phyloP scores from a whole-genome alignment of 2,888 invertebrate species.

The Autographa pulchrina region DNA sequence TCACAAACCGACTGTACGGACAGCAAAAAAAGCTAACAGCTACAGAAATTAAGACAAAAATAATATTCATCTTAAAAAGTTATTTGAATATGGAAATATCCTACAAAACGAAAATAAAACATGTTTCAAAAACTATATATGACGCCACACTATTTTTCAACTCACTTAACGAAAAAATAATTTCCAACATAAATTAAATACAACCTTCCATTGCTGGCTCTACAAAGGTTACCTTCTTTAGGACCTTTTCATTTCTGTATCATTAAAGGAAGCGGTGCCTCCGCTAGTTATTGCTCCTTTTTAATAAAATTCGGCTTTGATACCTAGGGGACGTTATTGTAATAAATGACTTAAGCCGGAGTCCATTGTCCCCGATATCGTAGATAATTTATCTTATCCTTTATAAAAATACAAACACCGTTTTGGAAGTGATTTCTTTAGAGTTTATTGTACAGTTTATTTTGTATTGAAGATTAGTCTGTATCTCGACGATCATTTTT shows the following conservation, averaged over 20 bases:
- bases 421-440: constrained; percentile 48
- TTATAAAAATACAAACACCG: constrained; percentile 45
- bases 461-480: constrained; percentile 1
- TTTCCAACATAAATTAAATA: background rate
- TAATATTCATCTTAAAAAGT: background rate
- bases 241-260: constrained; percentile 51
- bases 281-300: constrained; percentile 45
- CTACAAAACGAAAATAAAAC: background rate
- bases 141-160: background rate
- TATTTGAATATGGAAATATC: background rate
- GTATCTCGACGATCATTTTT: background rate
- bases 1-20: constrained; percentile 21
- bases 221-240: constrained; percentile 36
- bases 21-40: background rate
- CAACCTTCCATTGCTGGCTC: background rate
- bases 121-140: background rate
- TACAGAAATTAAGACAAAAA: background rate
- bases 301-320: constrained; percentile 49
- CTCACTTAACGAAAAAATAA: background rate
- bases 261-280: constrained; percentile 39
- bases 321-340: constrained; percentile 52
- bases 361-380: constrained; percentile 47
- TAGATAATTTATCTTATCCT: constrained; percentile 53
- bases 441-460: constrained; percentile 13
- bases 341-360: constrained; percentile 57